These are phyloP conservation scores for Gandaritis pyraliata DNA, from an alignment of 2,888 invertebrate species.

Conservation along the genomic window DNA sequence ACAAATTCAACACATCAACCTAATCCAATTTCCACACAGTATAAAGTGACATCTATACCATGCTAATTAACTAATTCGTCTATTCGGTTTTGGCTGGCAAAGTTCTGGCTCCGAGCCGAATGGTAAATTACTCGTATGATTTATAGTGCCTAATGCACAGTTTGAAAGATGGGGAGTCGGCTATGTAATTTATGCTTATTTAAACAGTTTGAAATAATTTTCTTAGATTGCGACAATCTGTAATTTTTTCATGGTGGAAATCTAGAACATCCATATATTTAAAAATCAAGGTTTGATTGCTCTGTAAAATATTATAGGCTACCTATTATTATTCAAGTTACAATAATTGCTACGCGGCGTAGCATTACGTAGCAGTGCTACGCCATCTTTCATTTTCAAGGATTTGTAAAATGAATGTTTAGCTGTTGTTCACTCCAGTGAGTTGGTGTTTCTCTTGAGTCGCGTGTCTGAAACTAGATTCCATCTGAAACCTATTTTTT, in stretches of 20 bases:
- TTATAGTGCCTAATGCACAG: slow-evolving; percentile 29
- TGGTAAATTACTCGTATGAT: slow-evolving; percentile 34
- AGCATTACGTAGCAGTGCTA: slow-evolving; percentile 19
- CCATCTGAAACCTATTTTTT: no score
- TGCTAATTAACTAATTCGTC: slow-evolving; percentile 31
- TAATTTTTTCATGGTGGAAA: no score
- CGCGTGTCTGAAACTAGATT: no score
- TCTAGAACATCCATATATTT: no score
- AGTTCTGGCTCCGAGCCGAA: slow-evolving; percentile 32
- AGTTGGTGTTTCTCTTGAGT: background rate
- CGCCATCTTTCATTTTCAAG: background rate
- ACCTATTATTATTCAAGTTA: background rate
- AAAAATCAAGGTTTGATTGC: no score
- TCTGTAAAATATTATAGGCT: no score
- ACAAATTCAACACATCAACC: slow-evolving; percentile 9
- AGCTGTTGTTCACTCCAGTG: background rate
- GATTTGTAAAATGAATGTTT: background rate
- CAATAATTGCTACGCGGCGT: slow-evolving; percentile 6
- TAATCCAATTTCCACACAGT: slow-evolving; percentile 5
- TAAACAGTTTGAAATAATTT: slow-evolving; percentile 1
- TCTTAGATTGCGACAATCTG: background rate
- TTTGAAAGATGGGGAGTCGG: slow-evolving; percentile 29
- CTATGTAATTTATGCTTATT: slow-evolving; percentile 22
- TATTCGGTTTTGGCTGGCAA: slow-evolving; percentile 31
- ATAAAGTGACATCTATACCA: slow-evolving; percentile 10